These are phyloP conservation scores for Mimachlamys varia DNA, from an alignment of 2,888 invertebrate species.

Conservation along the genomic window DNA sequence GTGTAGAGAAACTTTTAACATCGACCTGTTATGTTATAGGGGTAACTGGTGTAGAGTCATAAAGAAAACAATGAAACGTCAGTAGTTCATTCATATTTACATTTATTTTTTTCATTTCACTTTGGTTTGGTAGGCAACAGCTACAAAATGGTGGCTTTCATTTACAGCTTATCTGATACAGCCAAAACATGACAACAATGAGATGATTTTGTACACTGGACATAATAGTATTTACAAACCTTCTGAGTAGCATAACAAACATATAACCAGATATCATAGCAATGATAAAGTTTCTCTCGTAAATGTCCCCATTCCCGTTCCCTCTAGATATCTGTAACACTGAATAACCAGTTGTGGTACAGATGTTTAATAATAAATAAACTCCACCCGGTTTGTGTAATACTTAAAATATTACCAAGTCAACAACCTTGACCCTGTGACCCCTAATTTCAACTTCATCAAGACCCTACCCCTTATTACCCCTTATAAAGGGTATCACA, in stretches of 20 bases:
- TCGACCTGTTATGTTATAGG: neutral
- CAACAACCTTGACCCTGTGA: neutral
- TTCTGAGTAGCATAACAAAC: slow-evolving; percentile 2
- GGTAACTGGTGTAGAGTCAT: neutral
- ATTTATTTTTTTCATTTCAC: slow-evolving; percentile 51
- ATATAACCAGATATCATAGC: neutral
- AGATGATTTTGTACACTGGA: slow-evolving; percentile 2
- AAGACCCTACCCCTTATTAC: neutral
- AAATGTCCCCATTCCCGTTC: neutral
- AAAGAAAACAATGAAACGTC: neutral
- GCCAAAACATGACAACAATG: slow-evolving; percentile 36
- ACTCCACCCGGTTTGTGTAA: neutral
- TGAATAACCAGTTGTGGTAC: neutral
- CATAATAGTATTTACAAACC: slow-evolving; percentile 21
- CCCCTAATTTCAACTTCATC: neutral
- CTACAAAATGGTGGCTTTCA: slow-evolving; percentile 50
- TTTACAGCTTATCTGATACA: slow-evolving; percentile 19
- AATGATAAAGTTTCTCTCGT: neutral
- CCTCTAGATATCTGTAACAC: neutral
- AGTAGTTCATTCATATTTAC: slow-evolving; percentile 44
- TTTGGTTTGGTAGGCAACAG: slow-evolving; percentile 56
- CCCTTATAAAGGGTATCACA: neutral
- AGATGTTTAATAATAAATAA: neutral
- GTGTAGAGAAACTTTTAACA: too few relatives aligned
- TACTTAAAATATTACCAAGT: neutral